Evolutionary conservation across 2,888 invertebrate genomes (phyloP).

Genomic region (Epinotia bilunana): DNA sequence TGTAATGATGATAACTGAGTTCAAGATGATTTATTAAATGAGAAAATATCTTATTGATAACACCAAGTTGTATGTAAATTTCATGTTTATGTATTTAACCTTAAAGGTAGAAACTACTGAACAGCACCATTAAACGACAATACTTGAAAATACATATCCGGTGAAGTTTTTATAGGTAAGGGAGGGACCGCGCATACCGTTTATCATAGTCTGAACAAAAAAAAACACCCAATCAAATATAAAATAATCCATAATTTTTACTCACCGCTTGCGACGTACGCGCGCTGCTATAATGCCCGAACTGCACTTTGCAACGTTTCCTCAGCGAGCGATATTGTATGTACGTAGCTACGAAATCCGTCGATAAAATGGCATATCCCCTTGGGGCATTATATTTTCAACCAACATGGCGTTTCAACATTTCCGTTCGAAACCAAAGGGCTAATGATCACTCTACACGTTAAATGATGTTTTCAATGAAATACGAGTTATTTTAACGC

Average conservation of each 20-base stretch:
- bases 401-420: slow-evolving; percentile 44
- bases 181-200: slow-evolving; percentile 30
- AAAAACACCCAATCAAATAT: slow-evolving; percentile 32
- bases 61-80: background rate
- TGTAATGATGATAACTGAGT: background rate
- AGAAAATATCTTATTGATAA: slow-evolving; percentile 2
- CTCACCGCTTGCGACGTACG: slow-evolving; percentile 37
- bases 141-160: slow-evolving; percentile 4
- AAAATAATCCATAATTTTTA: slow-evolving; percentile 21
- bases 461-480: background rate
- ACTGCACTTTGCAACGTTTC: slow-evolving; percentile 34
- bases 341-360: slow-evolving; percentile 33
- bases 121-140: background rate
- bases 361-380: slow-evolving; percentile 51
- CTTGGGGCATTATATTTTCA: slow-evolving; percentile 46
- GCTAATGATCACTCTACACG: slow-evolving; percentile 2
- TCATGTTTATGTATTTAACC: slow-evolving; percentile 19
- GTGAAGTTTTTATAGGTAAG: slow-evolving; percentile 5
- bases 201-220: slow-evolving; percentile 22
- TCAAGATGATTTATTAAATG: background rate
- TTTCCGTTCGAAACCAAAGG: background rate
- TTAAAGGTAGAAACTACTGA: slow-evolving; percentile 9
- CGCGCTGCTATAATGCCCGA: slow-evolving; percentile 30
- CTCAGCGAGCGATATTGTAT: slow-evolving; percentile 16
- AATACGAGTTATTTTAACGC: slow-evolving; percentile 14